A percentile compares a stretch with the other conserved stretches of the same genome.
phyloP scores from a whole-genome alignment of 1,140 invertebrate genomes.

The Cherax quadricarinatus region DNA sequence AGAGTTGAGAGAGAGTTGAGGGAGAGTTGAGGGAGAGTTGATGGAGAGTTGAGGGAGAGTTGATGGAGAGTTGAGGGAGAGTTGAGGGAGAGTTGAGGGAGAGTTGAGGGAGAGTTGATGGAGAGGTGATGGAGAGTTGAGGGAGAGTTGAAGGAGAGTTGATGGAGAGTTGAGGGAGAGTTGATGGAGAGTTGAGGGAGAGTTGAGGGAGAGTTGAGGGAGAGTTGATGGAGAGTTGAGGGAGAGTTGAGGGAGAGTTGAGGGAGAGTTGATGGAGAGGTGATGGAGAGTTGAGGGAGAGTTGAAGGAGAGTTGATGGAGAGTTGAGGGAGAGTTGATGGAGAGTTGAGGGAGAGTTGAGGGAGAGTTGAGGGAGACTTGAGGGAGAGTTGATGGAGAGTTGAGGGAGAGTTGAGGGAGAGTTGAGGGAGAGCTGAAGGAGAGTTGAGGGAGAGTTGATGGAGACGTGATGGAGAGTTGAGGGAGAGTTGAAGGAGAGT shows the following conservation, averaged over 20 bases:
- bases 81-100: neutral
- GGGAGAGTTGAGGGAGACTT: neutral
- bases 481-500: neutral
- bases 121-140: too few species aligned
- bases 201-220: neutral
- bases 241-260: neutral
- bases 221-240: neutral
- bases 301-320: too few species aligned
- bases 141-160: too few species aligned
- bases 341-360: neutral
- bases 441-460: neutral
- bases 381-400: too few species aligned
- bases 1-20: neutral
- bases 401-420: neutral
- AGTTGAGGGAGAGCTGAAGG: neutral
- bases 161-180: too few species aligned
- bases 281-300: too few species aligned
- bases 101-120: neutral
- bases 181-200: too few species aligned
- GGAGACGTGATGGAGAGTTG: neutral
- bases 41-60: neutral
- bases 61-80: neutral
- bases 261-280: neutral
- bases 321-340: too few species aligned
- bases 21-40: neutral